Conservation (phyloP, 1,140 invertebrate genomes). For the Drosophila insularis region DNA sequence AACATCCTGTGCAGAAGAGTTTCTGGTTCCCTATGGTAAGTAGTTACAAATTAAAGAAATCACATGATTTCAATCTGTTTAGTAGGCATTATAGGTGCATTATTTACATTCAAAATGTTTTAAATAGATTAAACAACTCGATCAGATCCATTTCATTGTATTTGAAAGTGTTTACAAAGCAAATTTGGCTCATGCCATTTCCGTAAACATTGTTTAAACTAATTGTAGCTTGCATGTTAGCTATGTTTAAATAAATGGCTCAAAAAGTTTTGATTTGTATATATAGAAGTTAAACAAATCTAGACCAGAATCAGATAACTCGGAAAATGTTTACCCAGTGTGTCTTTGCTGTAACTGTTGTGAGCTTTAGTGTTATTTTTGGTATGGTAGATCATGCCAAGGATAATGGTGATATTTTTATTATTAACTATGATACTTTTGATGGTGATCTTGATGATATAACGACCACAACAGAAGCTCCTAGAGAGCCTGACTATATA, state of each 20-base stretch:
- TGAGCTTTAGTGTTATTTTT: constrained; percentile 11
- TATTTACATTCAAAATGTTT: background rate
- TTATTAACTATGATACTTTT: constrained; percentile 64
- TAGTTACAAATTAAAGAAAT: background rate
- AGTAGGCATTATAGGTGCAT: background rate
- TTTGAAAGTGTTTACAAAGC: constrained; percentile 11
- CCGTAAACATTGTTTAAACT: constrained; percentile 26
- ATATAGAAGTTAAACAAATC: constrained; percentile 7
- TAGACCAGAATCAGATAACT: constrained; percentile 1
- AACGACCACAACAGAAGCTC: constrained; percentile 52
- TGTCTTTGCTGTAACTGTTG: constrained; percentile 1
- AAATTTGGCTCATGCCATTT: constrained; percentile 42
- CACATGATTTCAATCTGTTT: background rate
- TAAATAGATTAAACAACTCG: constrained; percentile 22
- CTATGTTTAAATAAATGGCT: background rate
- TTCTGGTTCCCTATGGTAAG: constrained; percentile 59
- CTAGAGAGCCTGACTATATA: constrained; percentile 41
- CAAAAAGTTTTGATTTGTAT: constrained; percentile 9
- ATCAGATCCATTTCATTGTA: constrained; percentile 25
- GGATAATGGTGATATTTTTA: constrained; percentile 71
- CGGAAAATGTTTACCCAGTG: constrained; percentile 40
- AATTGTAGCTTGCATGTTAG: constrained; percentile 45
- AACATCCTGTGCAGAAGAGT: constrained; percentile 51
- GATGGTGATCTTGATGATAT: constrained; percentile 69
- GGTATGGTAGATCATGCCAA: constrained; percentile 50